Conservation (phyloP, 2,888 invertebrate genomes). For the Pandemis cinnamomeana region DNA sequence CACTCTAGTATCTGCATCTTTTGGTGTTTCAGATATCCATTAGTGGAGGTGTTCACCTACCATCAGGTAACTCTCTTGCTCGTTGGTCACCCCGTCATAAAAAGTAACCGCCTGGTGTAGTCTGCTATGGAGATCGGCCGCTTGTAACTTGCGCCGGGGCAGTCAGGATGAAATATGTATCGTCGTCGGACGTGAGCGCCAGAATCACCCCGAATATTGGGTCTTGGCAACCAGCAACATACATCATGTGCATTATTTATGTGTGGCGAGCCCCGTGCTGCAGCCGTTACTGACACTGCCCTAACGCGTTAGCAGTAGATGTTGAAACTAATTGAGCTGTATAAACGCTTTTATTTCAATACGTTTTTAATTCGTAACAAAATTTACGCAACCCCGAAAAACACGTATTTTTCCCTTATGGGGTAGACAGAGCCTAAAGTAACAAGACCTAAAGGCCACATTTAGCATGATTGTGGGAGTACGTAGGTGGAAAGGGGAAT, state of each 20-base stretch:
- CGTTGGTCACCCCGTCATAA: too few species aligned
- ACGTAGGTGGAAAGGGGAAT: too few species aligned
- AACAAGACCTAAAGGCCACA: too few species aligned
- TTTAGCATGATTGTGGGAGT: too few species aligned
- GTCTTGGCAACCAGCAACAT: conserved; percentile 61
- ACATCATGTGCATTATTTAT: conserved; percentile 61
- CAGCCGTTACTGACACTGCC: conserved; percentile 41
- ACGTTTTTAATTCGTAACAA: neutral
- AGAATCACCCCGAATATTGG: conserved; percentile 63
- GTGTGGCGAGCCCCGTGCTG: conserved; percentile 46
- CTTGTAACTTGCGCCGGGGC: conserved; percentile 49
- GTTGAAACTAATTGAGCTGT: neutral
- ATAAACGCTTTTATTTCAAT: neutral
- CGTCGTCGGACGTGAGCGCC: conserved; percentile 57
- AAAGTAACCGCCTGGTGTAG: too few species aligned
- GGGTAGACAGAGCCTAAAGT: too few species aligned
- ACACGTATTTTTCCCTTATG: too few species aligned
- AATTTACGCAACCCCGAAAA: too few species aligned
- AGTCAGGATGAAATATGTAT: conserved; percentile 63
- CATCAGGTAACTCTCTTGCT: too few species aligned
- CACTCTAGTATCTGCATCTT: too few species aligned
- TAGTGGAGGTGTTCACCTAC: too few species aligned
- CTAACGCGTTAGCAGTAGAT: conserved; percentile 11
- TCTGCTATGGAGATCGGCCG: neutral
- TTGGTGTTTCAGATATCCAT: too few species aligned